These are phyloP conservation scores for Oppia nitens DNA, from an alignment of 1,140 invertebrate species.

Conservation along the genomic window DNA sequence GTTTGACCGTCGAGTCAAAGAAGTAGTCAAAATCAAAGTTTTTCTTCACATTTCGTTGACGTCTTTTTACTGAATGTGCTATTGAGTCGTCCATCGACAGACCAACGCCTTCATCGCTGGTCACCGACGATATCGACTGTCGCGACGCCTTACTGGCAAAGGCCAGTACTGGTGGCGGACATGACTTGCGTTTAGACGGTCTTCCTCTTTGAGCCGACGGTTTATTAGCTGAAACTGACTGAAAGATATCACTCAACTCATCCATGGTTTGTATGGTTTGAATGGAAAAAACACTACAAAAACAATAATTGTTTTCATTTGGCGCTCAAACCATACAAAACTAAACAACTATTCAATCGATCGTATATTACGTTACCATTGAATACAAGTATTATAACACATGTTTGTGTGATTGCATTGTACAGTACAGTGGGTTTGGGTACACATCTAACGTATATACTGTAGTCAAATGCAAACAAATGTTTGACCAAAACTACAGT, in stretches of 20 bases:
- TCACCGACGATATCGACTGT: not conserved
- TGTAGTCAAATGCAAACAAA: too few relatives aligned
- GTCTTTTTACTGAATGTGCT: not conserved
- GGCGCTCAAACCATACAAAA: too few relatives aligned
- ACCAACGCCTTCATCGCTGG: not conserved
- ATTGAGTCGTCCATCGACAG: not conserved
- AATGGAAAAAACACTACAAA: not conserved
- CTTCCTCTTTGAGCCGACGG: too few relatives aligned
- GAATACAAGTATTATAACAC: too few relatives aligned
- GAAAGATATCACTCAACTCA: not conserved
- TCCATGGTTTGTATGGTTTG: not conserved
- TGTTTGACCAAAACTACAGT: too few relatives aligned
- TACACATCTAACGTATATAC: too few relatives aligned
- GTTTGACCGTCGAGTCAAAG: not conserved
- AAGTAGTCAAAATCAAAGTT: not conserved
- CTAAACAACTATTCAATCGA: too few relatives aligned
- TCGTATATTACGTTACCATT: too few relatives aligned
- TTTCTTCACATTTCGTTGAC: not conserved
- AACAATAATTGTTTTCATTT: too few relatives aligned
- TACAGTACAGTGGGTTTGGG: too few relatives aligned
- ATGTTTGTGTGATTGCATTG: too few relatives aligned
- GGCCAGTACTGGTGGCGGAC: not conserved
- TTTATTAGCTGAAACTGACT: too few relatives aligned
- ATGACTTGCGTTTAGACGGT: not conserved
- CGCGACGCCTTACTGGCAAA: not conserved